Conservation (phyloP, 2,888 invertebrate species). For the Melinaea menophilus region DNA sequence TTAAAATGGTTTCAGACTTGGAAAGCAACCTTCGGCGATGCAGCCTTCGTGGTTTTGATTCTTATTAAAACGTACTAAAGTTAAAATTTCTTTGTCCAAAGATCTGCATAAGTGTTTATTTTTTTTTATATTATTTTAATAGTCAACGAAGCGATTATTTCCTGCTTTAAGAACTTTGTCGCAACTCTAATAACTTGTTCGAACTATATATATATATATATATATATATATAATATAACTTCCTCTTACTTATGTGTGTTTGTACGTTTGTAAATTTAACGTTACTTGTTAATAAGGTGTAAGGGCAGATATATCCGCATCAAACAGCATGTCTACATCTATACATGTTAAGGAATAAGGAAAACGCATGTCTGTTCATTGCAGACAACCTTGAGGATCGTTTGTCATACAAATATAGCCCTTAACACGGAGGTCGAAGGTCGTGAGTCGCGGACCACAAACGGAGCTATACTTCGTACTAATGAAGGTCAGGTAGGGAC, state of each 20-base stretch:
- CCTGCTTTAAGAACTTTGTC: conserved; percentile 13
- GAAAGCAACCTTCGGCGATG: too few species aligned
- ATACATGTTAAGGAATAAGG: conserved; percentile 32
- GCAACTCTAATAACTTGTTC: too few species aligned
- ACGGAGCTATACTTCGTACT: conserved; percentile 25
- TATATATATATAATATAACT: too few species aligned
- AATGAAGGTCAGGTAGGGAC: conserved; percentile 29
- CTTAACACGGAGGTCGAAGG: conserved; percentile 1
- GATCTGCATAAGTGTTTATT: conserved; percentile 7
- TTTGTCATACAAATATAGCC: conserved; percentile 13
- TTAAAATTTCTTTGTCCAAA: background rate
- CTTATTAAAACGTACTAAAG: conserved; percentile 5
- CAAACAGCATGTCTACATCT: conserved; percentile 7
- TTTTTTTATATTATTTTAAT: conserved; percentile 17
- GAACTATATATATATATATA: too few species aligned
- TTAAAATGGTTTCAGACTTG: too few species aligned
- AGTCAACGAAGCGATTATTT: conserved; percentile 18
- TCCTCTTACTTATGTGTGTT: too few species aligned
- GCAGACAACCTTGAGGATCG: conserved; percentile 36
- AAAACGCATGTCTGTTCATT: conserved; percentile 35
- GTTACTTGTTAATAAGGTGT: background rate
- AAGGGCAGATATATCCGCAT: background rate
- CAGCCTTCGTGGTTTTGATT: background rate
- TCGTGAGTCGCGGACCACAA: background rate
- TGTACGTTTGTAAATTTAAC: background rate